A percentile compares a stretch with the other conserved stretches of the same genome.
Evolutionary conservation across 1,140 invertebrate species (phyloP).

Genomic region (Lethocerus indicus): DNA sequence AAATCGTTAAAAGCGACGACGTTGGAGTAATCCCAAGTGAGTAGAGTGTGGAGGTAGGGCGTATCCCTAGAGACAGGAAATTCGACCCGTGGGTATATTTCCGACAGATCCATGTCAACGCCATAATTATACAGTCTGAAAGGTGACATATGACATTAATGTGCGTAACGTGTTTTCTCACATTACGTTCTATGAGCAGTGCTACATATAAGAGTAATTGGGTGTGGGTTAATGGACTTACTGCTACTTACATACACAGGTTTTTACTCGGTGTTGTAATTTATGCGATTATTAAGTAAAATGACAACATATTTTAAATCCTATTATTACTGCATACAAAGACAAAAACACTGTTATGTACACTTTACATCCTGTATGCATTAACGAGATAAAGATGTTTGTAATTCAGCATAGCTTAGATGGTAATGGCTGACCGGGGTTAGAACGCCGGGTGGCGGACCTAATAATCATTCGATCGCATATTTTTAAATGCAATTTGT

Average conservation of each 20-base stretch:
- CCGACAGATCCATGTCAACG: neutral
- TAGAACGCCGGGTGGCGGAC: no score
- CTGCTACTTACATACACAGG: neutral
- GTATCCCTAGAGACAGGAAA: neutral
- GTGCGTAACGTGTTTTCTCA: neutral
- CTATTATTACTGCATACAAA: neutral
- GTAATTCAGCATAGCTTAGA: no score
- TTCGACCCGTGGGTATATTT: neutral
- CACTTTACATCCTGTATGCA: no score
- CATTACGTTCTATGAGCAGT: neutral
- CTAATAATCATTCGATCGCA: no score
- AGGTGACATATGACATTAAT: no score
- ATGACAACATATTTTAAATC: neutral
- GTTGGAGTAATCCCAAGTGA: neutral
- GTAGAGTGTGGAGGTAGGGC: neutral
- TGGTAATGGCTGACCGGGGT: no score
- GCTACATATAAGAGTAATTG: neutral
- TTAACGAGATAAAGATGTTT: no score
- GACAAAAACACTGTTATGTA: no score
- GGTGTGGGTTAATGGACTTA: neutral
- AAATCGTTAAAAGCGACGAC: no score
- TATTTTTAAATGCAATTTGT: no score
- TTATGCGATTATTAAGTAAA: neutral
- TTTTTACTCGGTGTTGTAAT: neutral
- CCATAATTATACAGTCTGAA: neutral